phyloP scores from a whole-genome alignment of 2,888 invertebrate species.

The Resseliella maxima region DNA sequence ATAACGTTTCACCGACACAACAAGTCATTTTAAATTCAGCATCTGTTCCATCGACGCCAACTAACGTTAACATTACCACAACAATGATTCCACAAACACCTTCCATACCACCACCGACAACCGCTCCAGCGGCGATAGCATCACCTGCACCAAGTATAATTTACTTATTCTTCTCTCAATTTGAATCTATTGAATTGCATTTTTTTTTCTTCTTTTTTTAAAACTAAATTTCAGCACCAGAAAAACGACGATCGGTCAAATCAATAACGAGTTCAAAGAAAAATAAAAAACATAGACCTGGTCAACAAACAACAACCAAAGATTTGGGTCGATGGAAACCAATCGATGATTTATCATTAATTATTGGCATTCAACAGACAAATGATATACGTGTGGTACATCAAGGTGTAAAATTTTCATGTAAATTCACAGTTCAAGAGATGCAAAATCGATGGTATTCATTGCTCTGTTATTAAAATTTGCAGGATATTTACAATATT shows the following conservation, averaged over 20 bases:
- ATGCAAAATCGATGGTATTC: slow-evolving; percentile 97
- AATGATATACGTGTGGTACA: slow-evolving; percentile 86
- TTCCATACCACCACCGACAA: not conserved
- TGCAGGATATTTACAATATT: no score
- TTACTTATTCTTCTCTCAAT: no score
- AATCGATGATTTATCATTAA: slow-evolving; percentile 93
- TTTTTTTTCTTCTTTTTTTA: not conserved
- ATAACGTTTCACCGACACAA: not conserved
- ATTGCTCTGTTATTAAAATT: no score
- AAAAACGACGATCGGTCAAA: slow-evolving; percentile 56
- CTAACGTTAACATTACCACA: not conserved
- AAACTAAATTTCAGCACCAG: not conserved
- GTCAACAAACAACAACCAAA: slow-evolving; percentile 76
- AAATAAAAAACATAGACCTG: slow-evolving; percentile 72
- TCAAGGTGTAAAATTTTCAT: slow-evolving; percentile 94
- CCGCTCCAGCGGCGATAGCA: not conserved
- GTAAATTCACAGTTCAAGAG: slow-evolving; percentile 92
- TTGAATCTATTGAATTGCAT: not conserved
- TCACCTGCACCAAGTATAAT: slow-evolving; percentile 3
- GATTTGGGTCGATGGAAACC: slow-evolving; percentile 97
- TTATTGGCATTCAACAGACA: slow-evolving; percentile 92
- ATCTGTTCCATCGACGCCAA: not conserved
- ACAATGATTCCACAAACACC: slow-evolving; percentile 22
- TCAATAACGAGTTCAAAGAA: slow-evolving; percentile 60
- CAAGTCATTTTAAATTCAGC: not conserved